phyloP scores from a whole-genome alignment of 2,113 vertebrate genomes.

The Cettia cetti region DNA sequence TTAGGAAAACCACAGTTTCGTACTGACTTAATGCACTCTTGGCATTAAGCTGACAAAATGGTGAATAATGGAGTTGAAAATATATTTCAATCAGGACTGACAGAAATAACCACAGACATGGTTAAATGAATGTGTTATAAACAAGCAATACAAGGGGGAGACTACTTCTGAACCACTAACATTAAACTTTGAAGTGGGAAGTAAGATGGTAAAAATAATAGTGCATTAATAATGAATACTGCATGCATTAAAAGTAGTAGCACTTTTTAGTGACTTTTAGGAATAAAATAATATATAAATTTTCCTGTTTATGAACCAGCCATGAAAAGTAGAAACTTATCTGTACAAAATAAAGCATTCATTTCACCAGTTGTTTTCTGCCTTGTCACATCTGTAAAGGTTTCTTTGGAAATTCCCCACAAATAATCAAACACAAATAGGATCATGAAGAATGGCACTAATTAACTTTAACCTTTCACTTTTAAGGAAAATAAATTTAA shows the following conservation, averaged over 20 bases:
- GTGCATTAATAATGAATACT: not conserved
- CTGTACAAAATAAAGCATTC: not conserved
- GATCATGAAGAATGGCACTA: not conserved
- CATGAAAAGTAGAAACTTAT: not conserved
- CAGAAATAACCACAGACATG: not conserved
- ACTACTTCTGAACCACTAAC: not conserved
- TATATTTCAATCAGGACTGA: not conserved
- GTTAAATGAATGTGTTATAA: not conserved
- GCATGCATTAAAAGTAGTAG: not conserved
- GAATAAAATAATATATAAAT: not conserved
- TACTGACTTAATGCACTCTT: not conserved
- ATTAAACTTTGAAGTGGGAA: not conserved
- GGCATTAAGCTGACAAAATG: not conserved
- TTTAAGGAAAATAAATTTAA: not conserved
- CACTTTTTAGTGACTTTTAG: not conserved
- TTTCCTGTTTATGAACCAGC: not conserved
- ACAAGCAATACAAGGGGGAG: not conserved
- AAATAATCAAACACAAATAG: not conserved
- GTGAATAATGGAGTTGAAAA: not conserved
- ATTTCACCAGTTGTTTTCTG: not conserved
- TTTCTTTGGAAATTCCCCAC: not conserved
- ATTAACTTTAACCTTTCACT: not conserved
- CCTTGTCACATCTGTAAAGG: not conserved
- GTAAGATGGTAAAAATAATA: not conserved
- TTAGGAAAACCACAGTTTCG: not conserved